Evolutionary conservation across 1,140 invertebrate genomes (phyloP), one percentile per base, ranked within the genome.

Genomic region (Lordiphosa stackelbergi): DNA sequence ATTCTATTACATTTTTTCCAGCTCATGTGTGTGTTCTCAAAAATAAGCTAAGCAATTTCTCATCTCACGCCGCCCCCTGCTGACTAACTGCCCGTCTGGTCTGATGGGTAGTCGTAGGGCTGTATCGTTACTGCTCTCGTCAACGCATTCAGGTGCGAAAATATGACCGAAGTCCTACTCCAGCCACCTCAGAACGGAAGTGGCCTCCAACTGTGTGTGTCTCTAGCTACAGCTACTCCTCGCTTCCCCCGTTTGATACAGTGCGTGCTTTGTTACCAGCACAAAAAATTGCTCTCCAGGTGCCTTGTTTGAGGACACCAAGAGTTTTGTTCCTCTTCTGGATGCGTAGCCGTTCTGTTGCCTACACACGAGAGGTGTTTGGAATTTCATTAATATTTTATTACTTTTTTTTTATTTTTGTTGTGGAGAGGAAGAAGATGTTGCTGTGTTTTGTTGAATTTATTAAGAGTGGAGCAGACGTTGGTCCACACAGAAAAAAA

Each of bases 301-400:
- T 78, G 74, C 66, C 61, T 57, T 54, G 19, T 10, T 55, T 19
- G 16, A 45, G 52, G 61, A 54, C 45, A 43, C 31, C 59, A 35
- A 51, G 37, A 38, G 61, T 24, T 47, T 31, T 35, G 56, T 37
- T 66, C 46, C 48, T 47, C 53, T 48, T 47, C 53, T 48, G 43
- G 58, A 46, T 52, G 53, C 38, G 59, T 57, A 34, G 13, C n/a
- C 16, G 37, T 24, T 22, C 19, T 24, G 46, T 52, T 38, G 41
- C 54, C 69, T 64, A 68, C 64, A 73, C 74, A 75, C 62, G 64
- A 57, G 53, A 84, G 73, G 84, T 86, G 84, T 86, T 81, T 74
- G 84, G 84, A 86, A 86, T 86, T 86, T 86, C 84, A 86, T 86
- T 86, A 86, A 85, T 86, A 86, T 86, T 86, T 86, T 77, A 86